A percentile compares a stretch with the other conserved stretches of the same genome.
These are phyloP conservation scores for Apostichopus parvimensis DNA, from an alignment of 35 echinoderm and acorn worm species.

Conservation along the genomic window DNA sequence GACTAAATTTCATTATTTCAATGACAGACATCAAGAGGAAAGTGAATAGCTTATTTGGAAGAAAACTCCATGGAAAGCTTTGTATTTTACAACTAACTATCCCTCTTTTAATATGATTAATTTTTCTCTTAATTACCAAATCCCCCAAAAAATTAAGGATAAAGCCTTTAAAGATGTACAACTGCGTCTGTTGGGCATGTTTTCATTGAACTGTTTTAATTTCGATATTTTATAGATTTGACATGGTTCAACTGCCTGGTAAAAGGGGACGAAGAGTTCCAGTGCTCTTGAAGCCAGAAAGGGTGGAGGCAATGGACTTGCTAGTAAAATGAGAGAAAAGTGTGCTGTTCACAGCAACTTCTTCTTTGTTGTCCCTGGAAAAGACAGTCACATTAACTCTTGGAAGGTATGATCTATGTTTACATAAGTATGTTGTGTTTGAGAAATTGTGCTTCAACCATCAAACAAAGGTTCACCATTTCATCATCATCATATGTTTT, in stretches of 20 bases:
- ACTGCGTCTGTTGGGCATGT: too few relatives aligned
- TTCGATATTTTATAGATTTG: slow-evolving; percentile 7
- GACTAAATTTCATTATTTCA: too few relatives aligned
- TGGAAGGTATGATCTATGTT: not conserved
- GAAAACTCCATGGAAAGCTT: too few relatives aligned
- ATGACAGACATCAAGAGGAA: too few relatives aligned
- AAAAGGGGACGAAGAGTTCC: slow-evolving; percentile 34
- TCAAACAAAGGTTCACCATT: too few relatives aligned
- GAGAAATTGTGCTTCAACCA: too few relatives aligned
- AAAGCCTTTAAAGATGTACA: not conserved
- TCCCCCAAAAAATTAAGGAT: too few relatives aligned
- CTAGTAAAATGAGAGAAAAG: not conserved
- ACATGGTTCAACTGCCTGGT: too few relatives aligned
- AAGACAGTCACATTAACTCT: not conserved
- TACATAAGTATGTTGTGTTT: not conserved
- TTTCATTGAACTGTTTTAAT: too few relatives aligned
- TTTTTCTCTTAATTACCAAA: not conserved
- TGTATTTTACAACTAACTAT: not conserved
- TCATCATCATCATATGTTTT: too few relatives aligned
- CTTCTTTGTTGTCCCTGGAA: slow-evolving; percentile 26
- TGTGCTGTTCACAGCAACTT: not conserved
- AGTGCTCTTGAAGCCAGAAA: slow-evolving; percentile 18
- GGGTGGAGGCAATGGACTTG: slow-evolving; percentile 37
- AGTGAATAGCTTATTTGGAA: too few relatives aligned
- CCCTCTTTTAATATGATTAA: not conserved